A percentile compares a stretch with the other conserved stretches of the same genome.
Evolutionary conservation across 2,113 vertebrate genomes (phyloP).

Genomic region (Lepus europaeus): DNA sequence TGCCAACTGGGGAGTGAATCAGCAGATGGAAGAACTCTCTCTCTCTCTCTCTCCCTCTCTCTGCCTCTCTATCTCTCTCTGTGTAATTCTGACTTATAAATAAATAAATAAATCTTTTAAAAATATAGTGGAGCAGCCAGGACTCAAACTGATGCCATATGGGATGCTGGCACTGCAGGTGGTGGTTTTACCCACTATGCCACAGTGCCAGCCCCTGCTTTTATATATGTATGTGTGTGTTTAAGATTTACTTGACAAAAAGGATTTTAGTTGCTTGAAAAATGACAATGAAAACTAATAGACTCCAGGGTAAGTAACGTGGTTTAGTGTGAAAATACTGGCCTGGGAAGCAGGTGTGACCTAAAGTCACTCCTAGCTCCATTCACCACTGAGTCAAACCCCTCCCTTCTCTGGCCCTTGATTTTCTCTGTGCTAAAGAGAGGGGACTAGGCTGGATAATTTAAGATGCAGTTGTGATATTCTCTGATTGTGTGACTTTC

Average conservation of each 20-base stretch:
- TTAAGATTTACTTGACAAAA: conserved; percentile 30
- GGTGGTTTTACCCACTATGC: too few relatives aligned
- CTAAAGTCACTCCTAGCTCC: neutral
- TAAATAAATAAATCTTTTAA: too few relatives aligned
- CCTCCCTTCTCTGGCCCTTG: neutral
- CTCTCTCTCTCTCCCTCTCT: too few relatives aligned
- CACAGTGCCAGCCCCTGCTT: neutral
- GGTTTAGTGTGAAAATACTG: neutral
- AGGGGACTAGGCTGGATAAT: neutral
- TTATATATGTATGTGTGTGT: neutral
- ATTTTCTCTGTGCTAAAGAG: neutral
- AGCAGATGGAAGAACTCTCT: too few relatives aligned
- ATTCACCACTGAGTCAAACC: neutral
- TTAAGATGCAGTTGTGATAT: neutral
- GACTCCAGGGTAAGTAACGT: neutral
- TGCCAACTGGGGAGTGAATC: too few relatives aligned
- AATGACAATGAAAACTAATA: neutral
- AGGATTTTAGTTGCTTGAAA: conserved; percentile 32
- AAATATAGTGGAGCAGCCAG: too few relatives aligned
- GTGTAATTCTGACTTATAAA: too few relatives aligned
- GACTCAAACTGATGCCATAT: too few relatives aligned
- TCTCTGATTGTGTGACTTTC: neutral
- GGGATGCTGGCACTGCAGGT: too few relatives aligned
- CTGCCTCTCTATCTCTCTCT: too few relatives aligned
- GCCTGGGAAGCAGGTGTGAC: neutral